These are phyloP conservation scores for Polydrusus tereticollis DNA, from an alignment of 2,888 invertebrate species.

Conservation along the genomic window DNA sequence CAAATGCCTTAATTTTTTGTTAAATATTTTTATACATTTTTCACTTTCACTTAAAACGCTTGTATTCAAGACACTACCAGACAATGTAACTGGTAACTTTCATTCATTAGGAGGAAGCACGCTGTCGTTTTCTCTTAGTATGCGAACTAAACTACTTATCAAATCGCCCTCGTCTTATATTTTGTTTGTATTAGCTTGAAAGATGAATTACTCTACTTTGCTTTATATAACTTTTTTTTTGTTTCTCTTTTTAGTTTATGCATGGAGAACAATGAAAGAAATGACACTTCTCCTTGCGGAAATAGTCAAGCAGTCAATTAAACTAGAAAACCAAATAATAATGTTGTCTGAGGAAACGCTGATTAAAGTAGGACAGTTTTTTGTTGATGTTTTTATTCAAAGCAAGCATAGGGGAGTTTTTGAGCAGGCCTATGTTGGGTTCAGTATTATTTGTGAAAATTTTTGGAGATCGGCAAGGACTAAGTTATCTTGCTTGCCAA, in stretches of 20 bases:
- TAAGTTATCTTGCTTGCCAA: conserved; percentile 73
- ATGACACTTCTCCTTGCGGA: conserved; percentile 79
- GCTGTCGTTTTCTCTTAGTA: too few relatives aligned
- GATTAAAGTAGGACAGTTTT: conserved; percentile 75
- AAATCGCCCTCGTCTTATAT: too few relatives aligned
- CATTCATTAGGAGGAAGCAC: too few relatives aligned
- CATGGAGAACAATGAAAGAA: conserved; percentile 96
- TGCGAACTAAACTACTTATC: too few relatives aligned
- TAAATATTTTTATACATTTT: too few relatives aligned
- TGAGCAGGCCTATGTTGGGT: conserved; percentile 94
- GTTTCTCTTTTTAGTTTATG: conserved; percentile 72
- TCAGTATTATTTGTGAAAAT: conserved; percentile 62
- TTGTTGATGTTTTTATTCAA: conserved; percentile 75
- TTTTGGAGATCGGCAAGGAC: conserved; percentile 61
- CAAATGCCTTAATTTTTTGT: too few relatives aligned
- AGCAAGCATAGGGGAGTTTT: conserved; percentile 98
- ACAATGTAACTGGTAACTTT: too few relatives aligned
- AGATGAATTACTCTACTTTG: too few relatives aligned
- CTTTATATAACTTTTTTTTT: neutral
- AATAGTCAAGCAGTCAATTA: conserved; percentile 63
- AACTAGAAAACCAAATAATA: conserved; percentile 56
- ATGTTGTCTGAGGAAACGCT: conserved; percentile 70
- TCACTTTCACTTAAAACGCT: too few relatives aligned
- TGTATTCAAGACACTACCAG: too few relatives aligned
- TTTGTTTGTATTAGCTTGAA: too few relatives aligned